These are phyloP conservation scores for Eriosoma lanigerum DNA, from an alignment of 1,140 invertebrate species.

Conservation along the genomic window DNA sequence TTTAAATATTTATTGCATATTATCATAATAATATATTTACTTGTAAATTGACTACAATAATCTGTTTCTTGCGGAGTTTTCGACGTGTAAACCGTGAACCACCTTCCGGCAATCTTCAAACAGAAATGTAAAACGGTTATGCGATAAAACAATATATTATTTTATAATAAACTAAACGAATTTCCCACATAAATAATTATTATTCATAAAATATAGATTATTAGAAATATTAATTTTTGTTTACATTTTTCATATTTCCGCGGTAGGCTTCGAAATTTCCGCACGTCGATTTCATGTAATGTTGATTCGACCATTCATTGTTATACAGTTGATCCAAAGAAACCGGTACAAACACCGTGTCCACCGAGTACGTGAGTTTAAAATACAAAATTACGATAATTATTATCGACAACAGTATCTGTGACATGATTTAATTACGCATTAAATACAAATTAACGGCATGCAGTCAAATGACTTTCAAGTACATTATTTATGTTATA, in stretches of 20 bases:
- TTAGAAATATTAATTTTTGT: not conserved
- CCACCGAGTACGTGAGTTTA: not conserved
- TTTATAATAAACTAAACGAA: not conserved
- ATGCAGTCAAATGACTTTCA: not conserved
- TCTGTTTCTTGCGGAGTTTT: not conserved
- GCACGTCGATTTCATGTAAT: not conserved
- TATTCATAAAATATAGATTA: too few species aligned
- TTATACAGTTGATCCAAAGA: not conserved
- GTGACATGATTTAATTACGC: not conserved
- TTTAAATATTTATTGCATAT: too few species aligned
- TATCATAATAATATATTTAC: too few species aligned
- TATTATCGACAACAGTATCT: not conserved
- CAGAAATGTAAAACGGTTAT: not conserved
- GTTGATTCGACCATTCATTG: not conserved
- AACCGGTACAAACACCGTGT: not conserved
- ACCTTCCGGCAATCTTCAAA: not conserved
- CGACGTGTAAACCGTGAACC: not conserved
- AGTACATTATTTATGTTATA: not conserved
- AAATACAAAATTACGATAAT: not conserved
- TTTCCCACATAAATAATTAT: too few species aligned
- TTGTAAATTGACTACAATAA: conserved; percentile 37
- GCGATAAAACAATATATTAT: not conserved
- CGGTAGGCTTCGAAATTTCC: not conserved
- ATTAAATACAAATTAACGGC: not conserved
- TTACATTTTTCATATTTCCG: not conserved